phyloP scores from a whole-genome alignment of 2,797 vertebrate species.

The Pangasius macronema region DNA sequence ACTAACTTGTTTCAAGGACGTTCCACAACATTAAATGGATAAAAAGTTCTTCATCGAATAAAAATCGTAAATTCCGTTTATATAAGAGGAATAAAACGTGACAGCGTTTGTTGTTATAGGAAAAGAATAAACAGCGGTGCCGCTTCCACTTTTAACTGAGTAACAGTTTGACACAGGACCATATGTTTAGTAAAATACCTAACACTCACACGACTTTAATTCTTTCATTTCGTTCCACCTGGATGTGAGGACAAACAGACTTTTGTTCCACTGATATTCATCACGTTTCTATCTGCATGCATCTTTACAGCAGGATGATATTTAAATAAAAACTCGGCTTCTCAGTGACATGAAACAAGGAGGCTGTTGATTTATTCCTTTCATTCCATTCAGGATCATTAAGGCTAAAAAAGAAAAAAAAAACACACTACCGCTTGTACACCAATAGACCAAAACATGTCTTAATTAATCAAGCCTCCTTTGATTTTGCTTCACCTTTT shows the following conservation, averaged over 20 bases:
- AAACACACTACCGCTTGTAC: neutral
- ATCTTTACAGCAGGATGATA: neutral
- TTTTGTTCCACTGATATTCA: too few relatives aligned
- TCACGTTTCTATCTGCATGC: neutral
- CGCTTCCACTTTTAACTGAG: neutral
- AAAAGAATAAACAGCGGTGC: neutral
- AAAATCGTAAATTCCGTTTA: constrained; percentile 1
- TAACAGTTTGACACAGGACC: neutral
- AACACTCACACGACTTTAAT: neutral
- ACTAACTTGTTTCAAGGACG: neutral
- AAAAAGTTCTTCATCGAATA: constrained; percentile 3
- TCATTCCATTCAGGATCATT: neutral
- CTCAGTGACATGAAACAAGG: neutral
- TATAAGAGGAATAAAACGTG: neutral
- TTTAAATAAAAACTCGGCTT: neutral
- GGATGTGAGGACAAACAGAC: neutral
- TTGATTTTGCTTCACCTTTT: constrained; percentile 21
- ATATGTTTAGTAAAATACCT: neutral
- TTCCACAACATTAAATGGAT: neutral
- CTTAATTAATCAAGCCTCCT: constrained; percentile 24
- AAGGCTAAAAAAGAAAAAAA: neutral
- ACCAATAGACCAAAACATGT: neutral
- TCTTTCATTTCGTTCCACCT: neutral
- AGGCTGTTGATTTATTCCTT: constrained; percentile 7
- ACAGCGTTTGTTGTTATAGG: neutral